Evolutionary conservation across 2,888 invertebrate genomes (phyloP), one percentile per base, ranked within the genome.

Genomic region (Cataglyphis cursor): DNA sequence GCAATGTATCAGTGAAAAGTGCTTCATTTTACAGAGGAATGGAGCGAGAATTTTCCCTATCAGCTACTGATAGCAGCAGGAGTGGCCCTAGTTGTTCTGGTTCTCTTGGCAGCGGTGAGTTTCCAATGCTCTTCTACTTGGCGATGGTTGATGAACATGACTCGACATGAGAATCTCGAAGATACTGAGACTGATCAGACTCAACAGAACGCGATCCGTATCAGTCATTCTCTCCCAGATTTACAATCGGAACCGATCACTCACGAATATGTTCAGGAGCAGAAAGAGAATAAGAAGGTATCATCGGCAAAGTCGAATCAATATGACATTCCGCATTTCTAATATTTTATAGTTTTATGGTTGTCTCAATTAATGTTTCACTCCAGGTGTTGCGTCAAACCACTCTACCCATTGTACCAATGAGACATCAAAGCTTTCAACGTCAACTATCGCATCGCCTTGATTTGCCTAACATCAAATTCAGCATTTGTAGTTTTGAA

Each of bases 361-460:
- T 3, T 62, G n/a, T 64, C 28, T 57, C 21, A 57, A 59, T 78
- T 21, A 51, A 73, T 18, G 10, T 81, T 65, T 87, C 73, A 92
- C 76, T 0, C 12, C 94, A 97, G 96, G 97, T 97, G n/a, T 95
- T 97, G 21, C 96, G 98, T 10, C 98, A 98, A 95, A 97, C 97
- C 0, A 98, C 98, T 1, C 95, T 98, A 41, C 98, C 98, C 2
- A 97, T 97, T 72, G 97, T 98, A 6, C 97, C 98, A 8, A 97
- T 97, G 64, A 96, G 98, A 38, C 97, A 98, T 94, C 97, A 97
- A 94, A 97, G 97, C 66, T 98, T 98, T 94, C 97, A 98, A 93
- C 95, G 98, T 0, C 98, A 98, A 94, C 96, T 98, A 51, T 97
- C 97, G 0, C 97, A 98, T 93, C 96, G 97, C 18, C 96, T 98